These are phyloP conservation scores for Crossaster papposus DNA, from an alignment of 53 echinoderm and acorn worm species.

Conservation along the genomic window DNA sequence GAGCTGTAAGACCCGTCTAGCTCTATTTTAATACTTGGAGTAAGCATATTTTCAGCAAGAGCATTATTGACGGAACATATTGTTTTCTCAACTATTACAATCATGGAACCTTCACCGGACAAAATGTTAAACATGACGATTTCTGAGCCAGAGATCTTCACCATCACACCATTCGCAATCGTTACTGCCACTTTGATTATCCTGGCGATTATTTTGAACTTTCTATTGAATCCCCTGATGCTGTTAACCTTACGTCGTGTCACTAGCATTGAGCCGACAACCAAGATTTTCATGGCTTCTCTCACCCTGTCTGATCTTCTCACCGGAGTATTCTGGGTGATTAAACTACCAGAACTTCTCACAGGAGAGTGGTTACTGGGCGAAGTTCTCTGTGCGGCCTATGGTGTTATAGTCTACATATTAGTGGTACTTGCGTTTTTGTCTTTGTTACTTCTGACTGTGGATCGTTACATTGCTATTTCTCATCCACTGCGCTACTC, in stretches of 20 bases:
- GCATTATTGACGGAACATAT: neutral
- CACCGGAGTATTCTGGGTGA: neutral
- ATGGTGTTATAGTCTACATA: neutral
- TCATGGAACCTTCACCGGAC: neutral
- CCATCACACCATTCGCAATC: neutral
- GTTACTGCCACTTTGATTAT: neutral
- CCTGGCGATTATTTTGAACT: neutral
- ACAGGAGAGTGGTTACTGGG: constrained; percentile 1
- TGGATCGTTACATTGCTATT: constrained; percentile 27
- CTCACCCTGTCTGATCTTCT: constrained; percentile 1
- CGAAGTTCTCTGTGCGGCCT: neutral
- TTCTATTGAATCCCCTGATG: neutral
- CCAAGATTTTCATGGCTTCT: constrained; percentile 27
- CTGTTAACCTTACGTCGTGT: neutral
- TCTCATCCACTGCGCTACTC: constrained; percentile 9
- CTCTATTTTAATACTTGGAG: neutral
- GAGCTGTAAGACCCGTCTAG: no score
- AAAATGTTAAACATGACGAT: neutral
- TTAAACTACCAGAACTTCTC: neutral
- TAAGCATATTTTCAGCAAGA: neutral
- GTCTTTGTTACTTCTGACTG: constrained; percentile 1
- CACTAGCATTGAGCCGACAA: neutral
- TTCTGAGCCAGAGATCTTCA: neutral
- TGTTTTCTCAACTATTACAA: neutral
- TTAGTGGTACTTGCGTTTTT: neutral